These are phyloP conservation scores for Papilio polyxenes DNA, from an alignment of 1,140 invertebrate species.

Conservation along the genomic window DNA sequence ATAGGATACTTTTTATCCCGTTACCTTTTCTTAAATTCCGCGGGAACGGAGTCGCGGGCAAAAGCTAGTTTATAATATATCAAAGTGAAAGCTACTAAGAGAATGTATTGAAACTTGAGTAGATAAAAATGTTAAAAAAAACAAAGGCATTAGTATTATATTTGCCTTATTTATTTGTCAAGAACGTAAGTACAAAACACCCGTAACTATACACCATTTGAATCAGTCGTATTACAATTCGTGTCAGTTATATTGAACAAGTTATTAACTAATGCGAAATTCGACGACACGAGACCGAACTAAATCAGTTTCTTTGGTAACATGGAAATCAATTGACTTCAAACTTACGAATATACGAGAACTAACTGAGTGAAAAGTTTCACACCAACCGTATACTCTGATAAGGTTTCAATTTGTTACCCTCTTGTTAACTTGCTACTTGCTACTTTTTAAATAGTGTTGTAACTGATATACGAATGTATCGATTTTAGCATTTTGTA, in stretches of 20 bases:
- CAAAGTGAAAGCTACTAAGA: no score
- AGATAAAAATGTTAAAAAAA: no score
- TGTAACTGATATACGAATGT: neutral
- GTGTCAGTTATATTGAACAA: neutral
- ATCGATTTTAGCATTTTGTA: no score
- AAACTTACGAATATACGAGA: neutral
- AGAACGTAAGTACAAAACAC: neutral
- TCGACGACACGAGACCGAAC: neutral
- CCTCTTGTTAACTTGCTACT: neutral
- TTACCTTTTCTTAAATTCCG: no score
- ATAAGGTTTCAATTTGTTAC: neutral
- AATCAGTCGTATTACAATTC: neutral
- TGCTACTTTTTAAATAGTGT: neutral
- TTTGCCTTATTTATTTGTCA: no score
- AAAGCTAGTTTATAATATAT: no score
- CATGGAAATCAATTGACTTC: slow-evolving; percentile 1
- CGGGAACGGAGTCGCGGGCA: no score
- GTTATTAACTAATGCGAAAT: neutral
- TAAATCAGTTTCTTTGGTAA: neutral
- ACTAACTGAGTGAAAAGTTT: neutral
- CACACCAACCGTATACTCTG: neutral
- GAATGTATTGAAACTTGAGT: no score
- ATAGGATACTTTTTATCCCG: no score
- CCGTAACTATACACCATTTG: neutral
- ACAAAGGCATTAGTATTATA: no score